A percentile compares a stretch with the other conserved stretches of the same genome.
Evolutionary conservation across 2,113 vertebrate species (phyloP).

Genomic region (Heloderma charlesbogerti): DNA sequence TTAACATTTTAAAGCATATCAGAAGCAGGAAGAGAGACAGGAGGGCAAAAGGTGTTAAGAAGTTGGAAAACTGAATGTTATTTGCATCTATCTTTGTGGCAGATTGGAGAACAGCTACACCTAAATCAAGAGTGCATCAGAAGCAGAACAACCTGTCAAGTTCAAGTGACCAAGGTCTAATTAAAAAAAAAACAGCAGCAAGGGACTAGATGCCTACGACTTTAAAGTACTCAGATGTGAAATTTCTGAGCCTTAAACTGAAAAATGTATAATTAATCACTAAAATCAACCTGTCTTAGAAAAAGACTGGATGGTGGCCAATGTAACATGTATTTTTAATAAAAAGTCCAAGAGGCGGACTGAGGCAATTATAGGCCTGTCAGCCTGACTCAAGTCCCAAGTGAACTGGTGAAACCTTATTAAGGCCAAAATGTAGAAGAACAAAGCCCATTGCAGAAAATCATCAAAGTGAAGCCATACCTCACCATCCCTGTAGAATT

Average conservation of each 20-base stretch:
- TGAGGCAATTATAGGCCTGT: neutral
- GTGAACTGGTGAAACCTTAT: neutral
- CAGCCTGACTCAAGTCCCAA: no score
- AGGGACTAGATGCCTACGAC: neutral
- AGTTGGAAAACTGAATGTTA: neutral
- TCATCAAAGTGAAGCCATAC: neutral
- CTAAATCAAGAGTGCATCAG: neutral
- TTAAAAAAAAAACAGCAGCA: neutral
- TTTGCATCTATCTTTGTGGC: neutral
- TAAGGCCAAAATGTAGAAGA: neutral
- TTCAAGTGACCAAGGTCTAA: no score
- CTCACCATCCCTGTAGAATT: neutral
- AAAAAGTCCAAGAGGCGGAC: neutral
- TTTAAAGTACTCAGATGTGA: neutral
- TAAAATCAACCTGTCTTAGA: neutral
- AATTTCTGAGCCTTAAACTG: neutral
- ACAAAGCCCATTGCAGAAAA: neutral
- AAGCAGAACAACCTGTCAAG: neutral
- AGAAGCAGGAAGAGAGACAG: neutral
- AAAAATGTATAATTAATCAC: neutral
- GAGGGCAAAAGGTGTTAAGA: neutral
- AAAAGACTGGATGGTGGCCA: neutral
- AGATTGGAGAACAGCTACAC: neutral
- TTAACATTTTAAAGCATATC: neutral
- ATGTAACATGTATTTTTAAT: neutral